A percentile compares a stretch with the other conserved stretches of the same genome.
These are phyloP conservation scores for Actinemys pallida DNA, from an alignment of 2,113 vertebrate species.

Conservation along the genomic window DNA sequence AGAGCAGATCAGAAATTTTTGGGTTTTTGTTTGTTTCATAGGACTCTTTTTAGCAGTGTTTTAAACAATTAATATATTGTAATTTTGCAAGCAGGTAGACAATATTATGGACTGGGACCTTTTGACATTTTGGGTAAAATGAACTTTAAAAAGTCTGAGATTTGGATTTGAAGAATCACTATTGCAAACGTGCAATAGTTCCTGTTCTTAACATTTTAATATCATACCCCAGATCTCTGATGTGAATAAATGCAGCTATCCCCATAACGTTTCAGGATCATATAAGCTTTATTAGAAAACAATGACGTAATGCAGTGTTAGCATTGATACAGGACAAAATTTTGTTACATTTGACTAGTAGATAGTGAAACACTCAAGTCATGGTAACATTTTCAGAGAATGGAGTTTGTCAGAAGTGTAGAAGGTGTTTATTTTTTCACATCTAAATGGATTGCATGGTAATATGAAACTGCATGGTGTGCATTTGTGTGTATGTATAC, in stretches of 20 bases:
- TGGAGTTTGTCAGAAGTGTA: neutral
- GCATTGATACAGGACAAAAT: neutral
- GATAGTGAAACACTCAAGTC: neutral
- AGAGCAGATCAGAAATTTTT: constrained; percentile 60
- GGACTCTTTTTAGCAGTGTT: constrained; percentile 34
- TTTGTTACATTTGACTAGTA: neutral
- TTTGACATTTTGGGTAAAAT: constrained; percentile 24
- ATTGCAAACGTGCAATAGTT: constrained; percentile 56
- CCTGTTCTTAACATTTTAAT: neutral
- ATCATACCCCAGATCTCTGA: neutral
- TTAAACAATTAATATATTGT: neutral
- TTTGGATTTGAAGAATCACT: constrained; percentile 54
- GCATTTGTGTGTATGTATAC: neutral
- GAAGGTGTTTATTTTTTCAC: neutral
- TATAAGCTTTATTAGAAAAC: constrained; percentile 10
- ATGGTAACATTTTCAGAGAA: neutral
- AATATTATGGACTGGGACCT: constrained; percentile 30
- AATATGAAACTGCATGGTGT: neutral
- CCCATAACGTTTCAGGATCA: neutral
- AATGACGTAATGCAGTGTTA: neutral
- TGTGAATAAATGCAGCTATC: neutral
- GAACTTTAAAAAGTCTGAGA: constrained; percentile 50
- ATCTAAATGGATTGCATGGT: neutral
- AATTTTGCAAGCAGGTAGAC: constrained; percentile 71
- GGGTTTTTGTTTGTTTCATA: constrained; percentile 66